Evolutionary conservation across 2,888 invertebrate genomes (phyloP), one percentile per base, ranked within the genome.

Genomic region (Sialis lutaria): DNA sequence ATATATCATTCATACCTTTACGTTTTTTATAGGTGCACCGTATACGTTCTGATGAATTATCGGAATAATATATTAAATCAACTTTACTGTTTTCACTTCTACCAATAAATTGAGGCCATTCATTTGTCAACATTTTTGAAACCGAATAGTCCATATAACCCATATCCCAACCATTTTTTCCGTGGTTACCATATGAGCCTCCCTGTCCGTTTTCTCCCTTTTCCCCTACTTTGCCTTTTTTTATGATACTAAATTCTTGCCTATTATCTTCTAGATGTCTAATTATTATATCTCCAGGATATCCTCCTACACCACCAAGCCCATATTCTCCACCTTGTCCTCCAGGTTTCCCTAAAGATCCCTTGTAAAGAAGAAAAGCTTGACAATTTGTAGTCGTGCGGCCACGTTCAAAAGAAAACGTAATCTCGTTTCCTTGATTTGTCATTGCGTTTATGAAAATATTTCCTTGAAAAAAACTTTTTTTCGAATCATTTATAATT

Each of bases 81-180:
- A n/a, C 32, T 33, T 43, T 13, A n/a, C 33, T 22, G 33, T 30
- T 30, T 32, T 30, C 9, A 32, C 4, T 6, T 30, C 7, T 8
- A n/a, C n/a, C 22, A n/a, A 4, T 10, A 13, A 33, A 10, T n/a
- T 9, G n/a, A n/a, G n/a, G n/a, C n/a, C n/a, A n/a, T n/a, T n/a
- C n/a, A n/a, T n/a, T n/a, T n/a, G n/a, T n/a, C n/a, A n/a, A n/a
- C n/a, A n/a, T n/a, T n/a, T n/a, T n/a, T n/a, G n/a, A n/a, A n/a
- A n/a, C n/a, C 33, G n/a, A 33, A 33, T 31, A 43, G 22, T 32
- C 33, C 7, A 45, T 40, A 40, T 50, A 52, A 10, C 51, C 55
- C 45, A 53, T 51, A 50, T 55, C 55, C 46, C 47, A 48, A 7
- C 54, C 53, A 47, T 54, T 52, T 48, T 50, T 49, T 41, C 55